Conservation (phyloP, 1,140 invertebrate species). For the Cydia strobilella region DNA sequence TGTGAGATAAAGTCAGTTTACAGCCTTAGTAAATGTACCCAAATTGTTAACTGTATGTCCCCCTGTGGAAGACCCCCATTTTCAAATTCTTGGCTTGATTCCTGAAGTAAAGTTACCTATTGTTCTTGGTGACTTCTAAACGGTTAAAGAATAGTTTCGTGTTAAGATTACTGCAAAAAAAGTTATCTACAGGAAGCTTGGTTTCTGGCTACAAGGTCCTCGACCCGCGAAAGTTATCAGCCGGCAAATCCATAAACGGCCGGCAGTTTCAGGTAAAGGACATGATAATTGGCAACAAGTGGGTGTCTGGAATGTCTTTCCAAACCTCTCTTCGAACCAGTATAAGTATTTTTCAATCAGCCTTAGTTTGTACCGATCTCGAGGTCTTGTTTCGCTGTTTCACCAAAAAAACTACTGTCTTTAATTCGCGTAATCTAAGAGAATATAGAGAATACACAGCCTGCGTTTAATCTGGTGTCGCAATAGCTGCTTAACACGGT, state of each 20-base stretch:
- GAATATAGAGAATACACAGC: neutral
- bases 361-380: neutral
- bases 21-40: too few species aligned
- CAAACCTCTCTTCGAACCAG: neutral
- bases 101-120: too few species aligned
- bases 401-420: too few species aligned
- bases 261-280: constrained; percentile 5
- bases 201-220: neutral
- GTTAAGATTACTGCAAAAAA: too few species aligned
- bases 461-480: constrained; percentile 5
- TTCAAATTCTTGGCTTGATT: too few species aligned
- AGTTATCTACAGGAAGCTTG: neutral
- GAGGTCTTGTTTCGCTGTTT: neutral
- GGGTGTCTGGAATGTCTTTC: neutral
- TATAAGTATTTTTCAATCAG: neutral
- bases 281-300: constrained; percentile 17
- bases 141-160: too few species aligned
- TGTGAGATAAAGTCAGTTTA: too few species aligned
- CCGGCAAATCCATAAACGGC: neutral
- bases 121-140: too few species aligned
- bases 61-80: too few species aligned
- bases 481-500: constrained; percentile 10
- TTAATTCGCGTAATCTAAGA: neutral
- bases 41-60: too few species aligned
- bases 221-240: constrained; percentile 5